Conservation (phyloP, 2,888 invertebrate species). For the Drosophila testacea region DNA sequence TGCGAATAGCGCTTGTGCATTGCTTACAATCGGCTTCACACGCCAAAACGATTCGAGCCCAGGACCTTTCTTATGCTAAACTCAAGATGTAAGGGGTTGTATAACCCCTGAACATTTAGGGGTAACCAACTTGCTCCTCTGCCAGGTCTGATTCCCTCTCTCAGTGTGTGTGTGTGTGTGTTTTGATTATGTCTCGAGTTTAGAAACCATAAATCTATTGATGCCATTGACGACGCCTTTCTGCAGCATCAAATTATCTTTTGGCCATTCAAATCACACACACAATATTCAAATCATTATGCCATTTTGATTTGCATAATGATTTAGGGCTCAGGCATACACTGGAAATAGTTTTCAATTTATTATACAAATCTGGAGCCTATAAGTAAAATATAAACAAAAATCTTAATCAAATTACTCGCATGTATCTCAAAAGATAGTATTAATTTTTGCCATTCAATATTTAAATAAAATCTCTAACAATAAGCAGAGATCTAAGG, state of each 20-base stretch:
- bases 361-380: background rate
- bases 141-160: conserved; percentile 1
- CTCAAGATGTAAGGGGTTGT: conserved; percentile 34
- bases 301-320: conserved; percentile 67
- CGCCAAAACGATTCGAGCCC: conserved; percentile 37
- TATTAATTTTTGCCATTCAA: background rate
- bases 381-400: too few species aligned
- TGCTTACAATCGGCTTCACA: conserved; percentile 46
- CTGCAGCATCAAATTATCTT: conserved; percentile 78
- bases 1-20: conserved; percentile 39
- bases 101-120: conserved; percentile 34
- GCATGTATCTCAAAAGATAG: background rate
- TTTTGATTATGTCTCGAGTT: conserved; percentile 76
- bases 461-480: background rate
- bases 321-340: conserved; percentile 16
- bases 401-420: too few species aligned
- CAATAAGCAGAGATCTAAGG: too few species aligned
- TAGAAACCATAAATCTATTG: conserved; percentile 83
- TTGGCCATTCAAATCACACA: conserved; percentile 68
- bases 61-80: conserved; percentile 68
- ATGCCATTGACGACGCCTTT: conserved; percentile 77
- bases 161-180: conserved; percentile 39
- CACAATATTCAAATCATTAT: conserved; percentile 60
- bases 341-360: conserved; percentile 19
- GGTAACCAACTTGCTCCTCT: conserved; percentile 14